Evolutionary conservation across 2,113 vertebrate species (phyloP).

Genomic region (Ceuthmochares aereus): DNA sequence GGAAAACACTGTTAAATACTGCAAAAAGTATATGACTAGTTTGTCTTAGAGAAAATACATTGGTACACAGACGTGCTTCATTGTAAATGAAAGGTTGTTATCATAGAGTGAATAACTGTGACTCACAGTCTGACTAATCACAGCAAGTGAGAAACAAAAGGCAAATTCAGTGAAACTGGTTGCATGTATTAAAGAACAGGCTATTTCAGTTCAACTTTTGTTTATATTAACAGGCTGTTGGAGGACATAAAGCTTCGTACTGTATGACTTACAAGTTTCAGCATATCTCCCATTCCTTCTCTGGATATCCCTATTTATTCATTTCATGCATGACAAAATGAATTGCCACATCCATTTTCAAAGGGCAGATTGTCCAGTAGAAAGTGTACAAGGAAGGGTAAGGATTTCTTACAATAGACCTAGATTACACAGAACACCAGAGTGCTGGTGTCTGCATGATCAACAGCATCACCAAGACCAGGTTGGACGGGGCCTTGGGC

Average conservation of each 20-base stretch:
- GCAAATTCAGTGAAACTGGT: not conserved
- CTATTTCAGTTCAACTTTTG: not conserved
- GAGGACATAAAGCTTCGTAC: not conserved
- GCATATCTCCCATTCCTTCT: not conserved
- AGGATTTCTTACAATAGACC: not conserved
- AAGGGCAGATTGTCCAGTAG: not conserved
- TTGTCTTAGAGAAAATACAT: not conserved
- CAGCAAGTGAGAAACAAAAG: not conserved
- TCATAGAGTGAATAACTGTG: not conserved
- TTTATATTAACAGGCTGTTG: not conserved
- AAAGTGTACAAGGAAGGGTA: not conserved
- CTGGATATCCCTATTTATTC: not conserved
- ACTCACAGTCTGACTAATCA: slow-evolving; percentile 30
- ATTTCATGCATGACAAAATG: not conserved
- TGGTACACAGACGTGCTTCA: not conserved
- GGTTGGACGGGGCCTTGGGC: too few relatives aligned
- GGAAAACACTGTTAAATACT: not conserved
- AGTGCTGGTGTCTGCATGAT: rapidly evolving
- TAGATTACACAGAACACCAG: rapidly evolving
- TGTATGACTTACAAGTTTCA: not conserved
- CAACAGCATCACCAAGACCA: not conserved
- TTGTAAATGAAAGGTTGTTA: not conserved
- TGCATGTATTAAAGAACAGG: not conserved
- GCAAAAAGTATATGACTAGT: not conserved
- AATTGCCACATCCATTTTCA: not conserved